Evolutionary conservation across 2,797 vertebrate species (phyloP), one percentile per base, ranked within the genome.

Genomic region (Hyperoplus immaculatus): DNA sequence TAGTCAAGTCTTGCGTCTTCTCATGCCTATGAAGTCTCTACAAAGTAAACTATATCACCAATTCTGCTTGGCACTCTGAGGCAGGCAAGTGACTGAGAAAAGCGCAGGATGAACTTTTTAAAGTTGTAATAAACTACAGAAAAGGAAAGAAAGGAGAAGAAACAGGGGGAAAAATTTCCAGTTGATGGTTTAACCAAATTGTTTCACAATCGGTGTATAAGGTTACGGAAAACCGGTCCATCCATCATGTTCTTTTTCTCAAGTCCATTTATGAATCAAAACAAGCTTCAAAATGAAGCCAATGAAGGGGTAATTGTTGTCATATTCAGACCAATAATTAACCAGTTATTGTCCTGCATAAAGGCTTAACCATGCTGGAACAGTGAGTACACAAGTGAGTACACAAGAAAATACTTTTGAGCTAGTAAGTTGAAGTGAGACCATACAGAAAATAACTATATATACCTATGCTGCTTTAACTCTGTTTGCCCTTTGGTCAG

Each of bases 11-110:
- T 63, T 77, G 59, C 74, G 42, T 1, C 12, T 42, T 60, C 60
- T 49, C 51, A 50, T 72, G 63, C 68, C 75, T 74, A 18, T 75
- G 56, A 88, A 80, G 79, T 75, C 15, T 18, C 60, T 39, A 54
- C 29, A 64, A 61, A 77, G 53, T 54, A n/a, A 75, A 70, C 6
- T 3, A 5, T 41, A 58, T 68, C 51, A 69, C 75, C 66, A 51
- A 45, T 75, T 70, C 41, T 58, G 57, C 43, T 55, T 53, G 70
- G 69, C 18, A 66, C 65, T 58, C 29, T 62, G 53, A 45, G 21
- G 43, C 9, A 65, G 64, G 64, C 18, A 80, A 62, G 46, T 36
- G 53, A 74, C 39, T 65, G 29, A 15, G 49, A 57, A 63, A 77
- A 83, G 63, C 50, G 68, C 14, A 69, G 16, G 16, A 41, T 62